Conservation (phyloP, 2,797 vertebrate species). For the Hyperoplus lanceolatus region DNA sequence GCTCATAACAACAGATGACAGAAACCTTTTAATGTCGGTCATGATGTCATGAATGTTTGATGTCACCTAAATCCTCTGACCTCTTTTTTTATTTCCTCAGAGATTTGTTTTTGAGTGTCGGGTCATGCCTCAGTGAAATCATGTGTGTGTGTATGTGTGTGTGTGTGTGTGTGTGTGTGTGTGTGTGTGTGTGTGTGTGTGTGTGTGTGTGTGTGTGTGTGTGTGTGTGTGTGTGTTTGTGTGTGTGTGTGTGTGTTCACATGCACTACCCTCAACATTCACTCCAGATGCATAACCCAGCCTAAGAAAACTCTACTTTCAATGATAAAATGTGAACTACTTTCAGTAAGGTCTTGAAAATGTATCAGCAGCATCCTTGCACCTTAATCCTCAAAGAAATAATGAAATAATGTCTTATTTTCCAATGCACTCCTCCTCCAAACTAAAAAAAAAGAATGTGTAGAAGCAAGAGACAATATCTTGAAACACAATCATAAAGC, state of each 20-base stretch:
- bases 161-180: too few species aligned
- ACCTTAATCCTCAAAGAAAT: neutral
- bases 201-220: neutral
- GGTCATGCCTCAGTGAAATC: slow-evolving; percentile 49
- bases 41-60: slow-evolving; percentile 82
- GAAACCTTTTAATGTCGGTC: slow-evolving; percentile 47
- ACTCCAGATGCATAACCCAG: slow-evolving; percentile 3
- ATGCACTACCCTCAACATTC: slow-evolving; percentile 24
- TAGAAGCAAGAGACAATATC: neutral
- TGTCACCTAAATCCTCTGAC: slow-evolving; percentile 79
- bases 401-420: neutral
- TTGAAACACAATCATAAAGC: neutral
- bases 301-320: neutral
- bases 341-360: neutral
- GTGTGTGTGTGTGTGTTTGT: neutral
- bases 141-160: slow-evolving; percentile 2
- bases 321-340: neutral
- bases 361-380: neutral
- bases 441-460: neutral
- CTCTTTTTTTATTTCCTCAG: slow-evolving; percentile 75
- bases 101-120: slow-evolving; percentile 65
- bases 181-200: neutral
- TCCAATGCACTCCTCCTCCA: neutral
- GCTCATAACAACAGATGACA: slow-evolving; percentile 42
- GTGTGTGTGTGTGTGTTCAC: slow-evolving; percentile 8